Base-by-base conservation (phyloP, 2,113 vertebrate species). In the Lagopus muta region DNA sequence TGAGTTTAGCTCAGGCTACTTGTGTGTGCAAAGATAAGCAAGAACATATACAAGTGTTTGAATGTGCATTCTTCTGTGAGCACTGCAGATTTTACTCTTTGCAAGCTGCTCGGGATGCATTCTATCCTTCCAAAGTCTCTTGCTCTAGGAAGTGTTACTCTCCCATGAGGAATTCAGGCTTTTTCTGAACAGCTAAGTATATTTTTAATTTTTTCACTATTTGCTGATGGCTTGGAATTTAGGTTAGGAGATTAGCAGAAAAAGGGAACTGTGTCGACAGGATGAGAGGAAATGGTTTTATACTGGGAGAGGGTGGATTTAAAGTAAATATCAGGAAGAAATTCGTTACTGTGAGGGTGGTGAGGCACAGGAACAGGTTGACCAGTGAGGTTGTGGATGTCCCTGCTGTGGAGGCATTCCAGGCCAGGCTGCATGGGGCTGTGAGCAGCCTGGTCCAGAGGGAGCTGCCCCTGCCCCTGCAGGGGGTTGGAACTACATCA, bases 141-240 rank as follows among this genome's bases (percentile, higher is more conserved):
- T 80, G 30, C 70, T 96, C 70, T 62, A 65, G 84, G 72, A 67
- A 79, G 42, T 50, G 79, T 38, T 54, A 32, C 67, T 90, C 27
- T 61, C 50, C 38, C 32, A 67, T 85, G 87, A 78, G 79, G 67
- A 91, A 74, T 47, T 67, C 36, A 6, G 11, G 69, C 50, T 92
- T 89, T 95, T 83, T 88, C 67, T 77, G 32, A 82, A 43, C 42
- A 90, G 43, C 28, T n/a, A 57, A 50, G 19, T 82, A 14, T 25
- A 50, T 50, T 50, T 50, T 50, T 25, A 50, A 50, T 50, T 50
- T 90, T 77, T 80, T 65, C 50, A 66, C 47, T 84, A 74, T 95
- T 94, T 92, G 47, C 75, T 64, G 88, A 77, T 71, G 64, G 77
- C 57, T 77, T 50, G 60, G 91, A 86, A 77, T 76, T 94, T 88